Evolutionary conservation across 2,888 invertebrate species (phyloP).

Genomic region (Plutella xylostella): DNA sequence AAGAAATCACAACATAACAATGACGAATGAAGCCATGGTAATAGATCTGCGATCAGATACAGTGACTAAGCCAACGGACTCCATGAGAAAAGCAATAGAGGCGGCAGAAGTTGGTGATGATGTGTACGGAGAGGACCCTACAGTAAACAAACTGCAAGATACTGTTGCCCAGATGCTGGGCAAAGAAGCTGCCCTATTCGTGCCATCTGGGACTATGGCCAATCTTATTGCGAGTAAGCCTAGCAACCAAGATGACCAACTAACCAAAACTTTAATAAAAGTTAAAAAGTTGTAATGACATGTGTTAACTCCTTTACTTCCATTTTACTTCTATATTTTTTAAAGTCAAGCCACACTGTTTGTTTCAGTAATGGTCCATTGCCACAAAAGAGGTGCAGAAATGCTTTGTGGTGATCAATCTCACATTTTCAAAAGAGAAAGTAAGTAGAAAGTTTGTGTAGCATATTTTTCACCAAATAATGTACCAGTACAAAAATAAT

Average conservation of each 20-base stretch:
- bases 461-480: too few species aligned
- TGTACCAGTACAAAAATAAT: too few species aligned
- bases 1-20: neutral
- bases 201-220: constrained; percentile 88
- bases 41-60: constrained; percentile 88
- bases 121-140: constrained; percentile 87
- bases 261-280: too few species aligned
- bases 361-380: constrained; percentile 81
- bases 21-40: constrained; percentile 4
- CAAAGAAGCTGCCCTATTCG: constrained; percentile 84
- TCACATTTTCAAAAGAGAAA: constrained; percentile 71
- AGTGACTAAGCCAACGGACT: constrained; percentile 76
- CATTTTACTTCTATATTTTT: neutral
- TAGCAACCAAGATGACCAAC: too few species aligned
- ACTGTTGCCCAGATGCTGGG: constrained; percentile 77
- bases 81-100: constrained; percentile 83
- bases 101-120: constrained; percentile 86
- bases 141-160: constrained; percentile 76
- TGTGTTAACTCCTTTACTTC: too few species aligned
- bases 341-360: neutral
- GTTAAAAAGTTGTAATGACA: too few species aligned
- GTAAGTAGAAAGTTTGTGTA: neutral
- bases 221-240: constrained; percentile 85
- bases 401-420: constrained; percentile 81
- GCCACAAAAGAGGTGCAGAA: constrained; percentile 80